A percentile compares a stretch with the other conserved stretches of the same genome.
phyloP scores from a whole-genome alignment of 2,797 vertebrate genomes.

The Rhinichthys osculus region DNA sequence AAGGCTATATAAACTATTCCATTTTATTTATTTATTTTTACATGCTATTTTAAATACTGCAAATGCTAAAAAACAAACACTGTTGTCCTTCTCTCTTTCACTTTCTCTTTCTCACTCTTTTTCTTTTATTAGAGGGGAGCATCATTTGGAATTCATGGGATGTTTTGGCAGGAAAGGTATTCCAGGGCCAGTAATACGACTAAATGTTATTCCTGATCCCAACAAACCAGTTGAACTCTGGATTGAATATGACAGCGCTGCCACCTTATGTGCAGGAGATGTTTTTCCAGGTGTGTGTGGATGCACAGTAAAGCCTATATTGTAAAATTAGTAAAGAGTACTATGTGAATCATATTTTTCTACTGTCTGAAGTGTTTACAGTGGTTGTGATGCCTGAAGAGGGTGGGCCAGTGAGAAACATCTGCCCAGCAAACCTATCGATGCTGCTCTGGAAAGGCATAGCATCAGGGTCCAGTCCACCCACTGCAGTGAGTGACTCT shows the following conservation, averaged over 20 bases:
- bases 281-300: slow-evolving; percentile 84
- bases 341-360: not conserved
- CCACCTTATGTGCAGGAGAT: slow-evolving; percentile 80
- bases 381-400: slow-evolving; percentile 90
- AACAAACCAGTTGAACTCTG: slow-evolving; percentile 82
- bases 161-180: slow-evolving; percentile 76
- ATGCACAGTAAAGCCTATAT: not conserved
- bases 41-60: not conserved
- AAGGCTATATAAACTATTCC: not conserved
- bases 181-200: slow-evolving; percentile 77
- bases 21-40: not conserved
- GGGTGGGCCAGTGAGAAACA: slow-evolving; percentile 80
- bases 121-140: slow-evolving; percentile 78
- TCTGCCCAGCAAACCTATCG: slow-evolving; percentile 78
- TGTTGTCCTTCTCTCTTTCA: not conserved
- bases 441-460: slow-evolving; percentile 86
- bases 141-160: slow-evolving; percentile 79
- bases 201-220: slow-evolving; percentile 87
- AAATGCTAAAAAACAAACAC: not conserved
- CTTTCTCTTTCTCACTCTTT: not conserved
- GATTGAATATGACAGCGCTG: slow-evolving; percentile 79
- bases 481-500: slow-evolving; percentile 75
- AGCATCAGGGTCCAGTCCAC: slow-evolving; percentile 54
- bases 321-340: not conserved
- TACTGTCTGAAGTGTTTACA: slow-evolving; percentile 82